Evolutionary conservation across 2,797 vertebrate species (phyloP).

Genomic region (Octomys mimax): DNA sequence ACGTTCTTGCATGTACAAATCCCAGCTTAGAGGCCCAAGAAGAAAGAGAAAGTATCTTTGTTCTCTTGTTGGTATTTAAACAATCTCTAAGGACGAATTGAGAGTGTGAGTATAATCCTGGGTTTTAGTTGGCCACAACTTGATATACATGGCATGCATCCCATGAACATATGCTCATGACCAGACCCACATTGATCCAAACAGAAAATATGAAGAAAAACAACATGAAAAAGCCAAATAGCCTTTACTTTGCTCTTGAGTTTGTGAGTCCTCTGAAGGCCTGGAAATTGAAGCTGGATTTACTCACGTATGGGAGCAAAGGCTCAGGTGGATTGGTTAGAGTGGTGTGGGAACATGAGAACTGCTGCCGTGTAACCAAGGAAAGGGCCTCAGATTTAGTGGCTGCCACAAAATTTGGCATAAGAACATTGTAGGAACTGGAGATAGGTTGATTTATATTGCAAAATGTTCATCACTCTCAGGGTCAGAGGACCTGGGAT

Average conservation of each 20-base stretch:
- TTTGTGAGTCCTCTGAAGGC: constrained; percentile 9
- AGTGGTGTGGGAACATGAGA: background rate
- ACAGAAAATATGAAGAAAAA: constrained; percentile 1
- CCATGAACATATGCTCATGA: background rate
- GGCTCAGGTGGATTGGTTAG: background rate
- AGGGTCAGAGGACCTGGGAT: background rate
- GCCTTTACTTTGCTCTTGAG: constrained; percentile 28
- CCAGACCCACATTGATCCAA: background rate
- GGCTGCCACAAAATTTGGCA: background rate
- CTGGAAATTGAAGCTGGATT: constrained; percentile 23
- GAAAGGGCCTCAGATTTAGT: background rate
- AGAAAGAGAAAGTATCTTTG: constrained; percentile 20
- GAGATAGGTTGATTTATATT: background rate
- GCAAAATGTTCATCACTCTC: constrained; percentile 10
- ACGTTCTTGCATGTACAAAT: constrained; percentile 8
- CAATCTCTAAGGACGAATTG: background rate
- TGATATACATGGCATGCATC: background rate
- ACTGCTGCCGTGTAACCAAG: constrained; percentile 9
- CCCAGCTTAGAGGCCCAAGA: background rate
- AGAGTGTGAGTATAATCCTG: constrained; percentile 14
- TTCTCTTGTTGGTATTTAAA: constrained; percentile 43
- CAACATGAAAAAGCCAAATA: background rate
- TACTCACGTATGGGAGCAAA: background rate
- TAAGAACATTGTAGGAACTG: background rate
- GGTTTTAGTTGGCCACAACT: constrained; percentile 18